Conservation (phyloP, 2,113 vertebrate genomes). For the Campylomormyrus numenius region DNA sequence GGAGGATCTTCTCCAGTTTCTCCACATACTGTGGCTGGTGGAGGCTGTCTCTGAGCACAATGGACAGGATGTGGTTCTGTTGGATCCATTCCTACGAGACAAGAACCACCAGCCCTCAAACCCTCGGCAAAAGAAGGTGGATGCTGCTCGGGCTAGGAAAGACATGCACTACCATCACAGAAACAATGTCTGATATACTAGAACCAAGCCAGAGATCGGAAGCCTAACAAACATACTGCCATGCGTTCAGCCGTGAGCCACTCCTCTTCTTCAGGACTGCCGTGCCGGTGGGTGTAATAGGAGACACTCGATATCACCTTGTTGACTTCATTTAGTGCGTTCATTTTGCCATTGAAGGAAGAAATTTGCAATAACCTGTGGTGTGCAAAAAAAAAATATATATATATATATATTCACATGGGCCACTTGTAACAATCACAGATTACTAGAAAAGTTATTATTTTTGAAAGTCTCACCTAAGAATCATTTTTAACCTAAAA, state of each 20-base stretch:
- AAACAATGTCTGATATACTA: neutral
- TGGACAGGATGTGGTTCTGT: constrained; percentile 97
- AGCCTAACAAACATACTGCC: constrained; percentile 71
- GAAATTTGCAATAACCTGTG: constrained; percentile 98
- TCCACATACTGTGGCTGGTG: constrained; percentile 98
- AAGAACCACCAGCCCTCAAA: neutral
- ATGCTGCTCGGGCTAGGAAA: neutral
- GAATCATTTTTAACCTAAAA: constrained; percentile 99
- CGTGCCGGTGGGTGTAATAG: constrained; percentile 95
- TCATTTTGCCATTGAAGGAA: constrained; percentile 99
- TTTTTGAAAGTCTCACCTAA: constrained; percentile 75
- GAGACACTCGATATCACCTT: constrained; percentile 99
- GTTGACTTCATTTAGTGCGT: constrained; percentile 99
- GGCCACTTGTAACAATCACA: neutral
- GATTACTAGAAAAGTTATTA: neutral
- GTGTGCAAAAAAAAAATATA: neutral
- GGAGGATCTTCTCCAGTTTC: constrained; percentile 97
- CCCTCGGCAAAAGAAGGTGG: neutral
- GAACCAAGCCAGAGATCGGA: neutral
- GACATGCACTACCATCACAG: neutral
- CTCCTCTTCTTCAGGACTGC: constrained; percentile 93
- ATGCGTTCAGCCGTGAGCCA: constrained; percentile 98
- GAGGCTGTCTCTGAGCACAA: constrained; percentile 93
- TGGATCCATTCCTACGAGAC: constrained; percentile 92
- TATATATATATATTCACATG: neutral